phyloP scores from a whole-genome alignment of 1,140 invertebrate species.

The Asbolus verrucosus region DNA sequence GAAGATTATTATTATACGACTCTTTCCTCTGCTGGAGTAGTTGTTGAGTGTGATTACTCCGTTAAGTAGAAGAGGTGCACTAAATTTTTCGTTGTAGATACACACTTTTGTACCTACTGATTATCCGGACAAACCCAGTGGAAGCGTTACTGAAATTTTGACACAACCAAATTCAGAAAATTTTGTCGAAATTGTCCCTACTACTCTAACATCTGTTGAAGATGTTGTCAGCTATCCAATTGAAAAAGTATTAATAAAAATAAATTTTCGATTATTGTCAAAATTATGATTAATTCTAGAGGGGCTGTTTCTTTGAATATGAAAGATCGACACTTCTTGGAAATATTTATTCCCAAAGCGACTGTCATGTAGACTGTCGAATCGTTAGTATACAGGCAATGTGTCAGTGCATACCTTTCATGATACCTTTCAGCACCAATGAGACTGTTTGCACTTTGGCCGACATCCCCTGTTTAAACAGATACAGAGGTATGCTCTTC shows the following conservation, averaged over 20 bases:
- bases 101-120: constrained; percentile 65
- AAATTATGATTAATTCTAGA: constrained; percentile 58
- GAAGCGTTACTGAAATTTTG: constrained; percentile 55
- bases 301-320: constrained; percentile 69
- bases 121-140: constrained; percentile 65
- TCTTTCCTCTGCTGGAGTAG: not conserved
- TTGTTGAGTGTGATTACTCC: not conserved
- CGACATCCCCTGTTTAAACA: constrained; percentile 67
- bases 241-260: constrained; percentile 48
- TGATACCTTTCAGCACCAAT: constrained; percentile 55
- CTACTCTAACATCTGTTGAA: constrained; percentile 47
- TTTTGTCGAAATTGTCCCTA: constrained; percentile 51
- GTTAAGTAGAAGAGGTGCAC: too few species aligned
- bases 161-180: constrained; percentile 49
- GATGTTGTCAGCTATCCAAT: constrained; percentile 54
- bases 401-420: constrained; percentile 71
- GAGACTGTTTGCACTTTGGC: constrained; percentile 63
- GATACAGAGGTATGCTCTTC: constrained; percentile 61
- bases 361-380: constrained; percentile 71
- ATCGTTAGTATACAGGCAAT: constrained; percentile 65
- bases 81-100: constrained; percentile 11
- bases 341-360: constrained; percentile 68
- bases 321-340: constrained; percentile 63
- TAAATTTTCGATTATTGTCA: not conserved
- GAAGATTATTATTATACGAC: constrained; percentile 13